Percentiles rank a stretch among this genome's conserved stretches.
phyloP scores from a whole-genome alignment of 2,797 vertebrate genomes.

The Eurystomus glaucurus region DNA sequence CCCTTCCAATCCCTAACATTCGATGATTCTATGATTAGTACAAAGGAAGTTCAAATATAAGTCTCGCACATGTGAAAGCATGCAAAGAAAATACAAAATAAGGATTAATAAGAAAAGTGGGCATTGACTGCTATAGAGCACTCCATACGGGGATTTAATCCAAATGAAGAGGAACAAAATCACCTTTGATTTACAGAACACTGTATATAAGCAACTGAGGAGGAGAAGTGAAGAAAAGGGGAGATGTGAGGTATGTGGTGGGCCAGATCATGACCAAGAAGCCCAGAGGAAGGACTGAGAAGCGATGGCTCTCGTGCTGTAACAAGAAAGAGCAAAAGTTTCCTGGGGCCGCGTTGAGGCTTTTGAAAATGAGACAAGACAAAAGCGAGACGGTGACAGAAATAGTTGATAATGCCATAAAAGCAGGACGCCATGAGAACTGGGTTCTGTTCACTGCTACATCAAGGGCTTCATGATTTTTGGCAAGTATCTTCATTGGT shows the following conservation, averaged over 20 bases:
- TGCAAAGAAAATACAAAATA: background rate
- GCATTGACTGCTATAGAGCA: background rate
- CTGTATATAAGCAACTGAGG: background rate
- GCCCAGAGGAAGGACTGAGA: background rate
- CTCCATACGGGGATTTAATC: background rate
- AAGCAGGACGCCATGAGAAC: background rate
- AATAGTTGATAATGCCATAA: background rate
- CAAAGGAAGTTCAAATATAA: background rate
- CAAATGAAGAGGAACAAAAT: background rate
- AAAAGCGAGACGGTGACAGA: background rate
- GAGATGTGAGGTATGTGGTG: background rate
- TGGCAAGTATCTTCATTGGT: background rate
- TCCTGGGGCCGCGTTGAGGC: background rate
- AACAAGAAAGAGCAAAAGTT: background rate
- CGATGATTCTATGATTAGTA: background rate
- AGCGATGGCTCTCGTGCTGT: background rate
- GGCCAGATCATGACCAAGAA: background rate
- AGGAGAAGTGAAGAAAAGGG: background rate
- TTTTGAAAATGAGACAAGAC: background rate
- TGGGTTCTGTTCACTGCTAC: background rate
- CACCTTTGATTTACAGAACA: background rate
- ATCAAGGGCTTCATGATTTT: background rate
- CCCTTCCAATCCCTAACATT: no score
- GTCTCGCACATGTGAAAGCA: background rate
- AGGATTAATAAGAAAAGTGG: background rate